Evolutionary conservation across 2,113 vertebrate species (phyloP).

Genomic region (Numida meleagris): DNA sequence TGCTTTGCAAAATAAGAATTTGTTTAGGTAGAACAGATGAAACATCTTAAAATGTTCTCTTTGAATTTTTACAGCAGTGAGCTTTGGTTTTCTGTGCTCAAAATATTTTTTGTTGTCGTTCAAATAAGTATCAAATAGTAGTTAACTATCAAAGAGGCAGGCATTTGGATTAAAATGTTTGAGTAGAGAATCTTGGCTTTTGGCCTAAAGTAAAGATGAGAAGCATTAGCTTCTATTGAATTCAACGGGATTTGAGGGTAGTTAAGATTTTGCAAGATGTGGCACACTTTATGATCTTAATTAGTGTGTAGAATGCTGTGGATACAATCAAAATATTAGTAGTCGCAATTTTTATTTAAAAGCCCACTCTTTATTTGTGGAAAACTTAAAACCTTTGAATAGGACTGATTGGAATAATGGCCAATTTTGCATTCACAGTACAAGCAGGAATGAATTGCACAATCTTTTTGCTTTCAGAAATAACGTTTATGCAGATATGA

Average conservation of each 20-base stretch:
- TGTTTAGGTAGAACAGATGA: not conserved
- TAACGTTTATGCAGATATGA: constrained; percentile 35
- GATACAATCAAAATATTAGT: constrained; percentile 10
- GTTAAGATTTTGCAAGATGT: constrained; percentile 37
- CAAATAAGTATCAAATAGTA: constrained; percentile 37
- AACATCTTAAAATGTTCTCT: not conserved
- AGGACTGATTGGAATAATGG: constrained; percentile 29
- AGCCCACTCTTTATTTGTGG: not conserved
- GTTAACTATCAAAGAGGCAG: constrained; percentile 39
- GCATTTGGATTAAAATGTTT: constrained; percentile 35
- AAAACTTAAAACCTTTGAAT: not conserved
- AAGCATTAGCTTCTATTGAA: constrained; percentile 2
- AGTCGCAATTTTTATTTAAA: constrained; percentile 28
- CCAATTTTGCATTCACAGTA: constrained; percentile 20
- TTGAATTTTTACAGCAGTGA: constrained; percentile 10
- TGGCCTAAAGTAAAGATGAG: constrained; percentile 43
- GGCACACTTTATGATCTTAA: not conserved
- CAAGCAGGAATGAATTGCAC: not conserved
- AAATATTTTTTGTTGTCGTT: constrained; percentile 30
- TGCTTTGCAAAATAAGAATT: not conserved
- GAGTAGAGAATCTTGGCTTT: constrained; percentile 48
- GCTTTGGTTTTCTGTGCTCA: constrained; percentile 26
- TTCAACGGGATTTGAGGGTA: not conserved
- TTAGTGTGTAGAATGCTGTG: not conserved
- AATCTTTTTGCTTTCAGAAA: constrained; percentile 45